Percentiles rank a stretch among this genome's conserved stretches.
Conservation (phyloP, 1,140 invertebrate genomes). For the Zaprionus taronus region DNA sequence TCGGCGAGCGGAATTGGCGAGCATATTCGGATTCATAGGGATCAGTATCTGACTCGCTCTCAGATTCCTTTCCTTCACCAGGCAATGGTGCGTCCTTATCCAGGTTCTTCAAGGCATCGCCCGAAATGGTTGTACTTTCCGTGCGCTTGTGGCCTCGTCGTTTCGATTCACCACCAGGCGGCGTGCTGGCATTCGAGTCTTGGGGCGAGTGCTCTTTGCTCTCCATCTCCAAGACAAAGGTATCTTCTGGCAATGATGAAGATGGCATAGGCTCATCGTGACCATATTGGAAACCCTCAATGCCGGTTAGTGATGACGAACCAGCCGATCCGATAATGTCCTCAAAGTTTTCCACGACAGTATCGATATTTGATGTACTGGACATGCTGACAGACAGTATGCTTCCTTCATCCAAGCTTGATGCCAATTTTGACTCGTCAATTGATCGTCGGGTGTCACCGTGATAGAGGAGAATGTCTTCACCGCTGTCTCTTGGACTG, state of each 20-base stretch:
- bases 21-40: constrained; percentile 84
- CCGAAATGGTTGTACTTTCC: constrained; percentile 85
- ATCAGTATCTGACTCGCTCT: constrained; percentile 83
- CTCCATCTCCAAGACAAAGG: constrained; percentile 76
- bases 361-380: constrained; percentile 86
- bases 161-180: constrained; percentile 86
- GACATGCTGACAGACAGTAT: constrained; percentile 86
- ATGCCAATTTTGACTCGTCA: constrained; percentile 84
- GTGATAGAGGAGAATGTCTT: constrained; percentile 77
- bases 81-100: constrained; percentile 61
- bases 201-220: constrained; percentile 85
- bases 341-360: constrained; percentile 86
- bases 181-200: constrained; percentile 75
- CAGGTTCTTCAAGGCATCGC: constrained; percentile 71
- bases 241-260: constrained; percentile 65
- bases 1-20: constrained; percentile 77
- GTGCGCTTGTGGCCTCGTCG: constrained; percentile 86
- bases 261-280: constrained; percentile 82
- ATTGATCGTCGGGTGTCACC: constrained; percentile 67
- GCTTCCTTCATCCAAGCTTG: constrained; percentile 86
- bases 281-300: constrained; percentile 74
- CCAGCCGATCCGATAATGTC: constrained; percentile 86
- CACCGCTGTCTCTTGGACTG: constrained; percentile 67
- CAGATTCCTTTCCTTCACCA: constrained; percentile 78
- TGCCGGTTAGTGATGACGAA: constrained; percentile 78